Conservation (phyloP, 2,888 invertebrate species). For the Cyclophora albipunctata region DNA sequence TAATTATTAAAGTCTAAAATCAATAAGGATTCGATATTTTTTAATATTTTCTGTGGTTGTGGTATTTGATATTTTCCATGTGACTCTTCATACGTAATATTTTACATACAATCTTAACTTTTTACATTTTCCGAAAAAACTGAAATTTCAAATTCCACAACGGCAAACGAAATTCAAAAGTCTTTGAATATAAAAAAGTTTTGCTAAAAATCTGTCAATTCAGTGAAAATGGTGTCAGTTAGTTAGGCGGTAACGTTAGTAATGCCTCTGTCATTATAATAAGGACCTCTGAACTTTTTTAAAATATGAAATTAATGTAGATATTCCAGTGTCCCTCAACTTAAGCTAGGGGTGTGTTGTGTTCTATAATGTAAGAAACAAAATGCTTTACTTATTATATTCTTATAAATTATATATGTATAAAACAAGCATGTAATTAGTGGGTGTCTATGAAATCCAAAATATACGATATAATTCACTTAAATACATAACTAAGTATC, state of each 20-base stretch:
- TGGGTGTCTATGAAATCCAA: conserved; percentile 69
- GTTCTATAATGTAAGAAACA: conserved; percentile 63
- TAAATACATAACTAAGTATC: conserved; percentile 44
- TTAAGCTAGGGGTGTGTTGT: conserved; percentile 60
- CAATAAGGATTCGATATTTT: conserved; percentile 21
- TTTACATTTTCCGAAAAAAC: conserved; percentile 33
- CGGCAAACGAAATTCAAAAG: conserved; percentile 28
- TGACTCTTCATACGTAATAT: conserved; percentile 32
- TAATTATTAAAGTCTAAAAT: conserved; percentile 40
- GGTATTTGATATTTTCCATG: conserved; percentile 11
- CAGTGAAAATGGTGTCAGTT: conserved; percentile 66
- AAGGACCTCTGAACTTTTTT: conserved; percentile 55
- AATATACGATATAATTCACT: conserved; percentile 42
- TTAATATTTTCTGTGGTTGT: conserved; percentile 22
- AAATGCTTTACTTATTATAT: conserved; percentile 75
- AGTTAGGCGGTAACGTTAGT: conserved; percentile 48
- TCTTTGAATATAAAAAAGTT: conserved; percentile 31
- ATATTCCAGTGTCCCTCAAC: conserved; percentile 61
- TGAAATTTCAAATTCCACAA: conserved; percentile 38
- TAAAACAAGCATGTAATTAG: conserved; percentile 66
- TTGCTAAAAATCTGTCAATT: conserved; percentile 64
- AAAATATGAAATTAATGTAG: conserved; percentile 47
- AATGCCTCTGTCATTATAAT: conserved; percentile 51
- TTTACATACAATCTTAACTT: conserved; percentile 29
- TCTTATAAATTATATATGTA: conserved; percentile 74